These are phyloP conservation scores for Formica selysi DNA, from an alignment of 1,140 invertebrate species.

Conservation along the genomic window DNA sequence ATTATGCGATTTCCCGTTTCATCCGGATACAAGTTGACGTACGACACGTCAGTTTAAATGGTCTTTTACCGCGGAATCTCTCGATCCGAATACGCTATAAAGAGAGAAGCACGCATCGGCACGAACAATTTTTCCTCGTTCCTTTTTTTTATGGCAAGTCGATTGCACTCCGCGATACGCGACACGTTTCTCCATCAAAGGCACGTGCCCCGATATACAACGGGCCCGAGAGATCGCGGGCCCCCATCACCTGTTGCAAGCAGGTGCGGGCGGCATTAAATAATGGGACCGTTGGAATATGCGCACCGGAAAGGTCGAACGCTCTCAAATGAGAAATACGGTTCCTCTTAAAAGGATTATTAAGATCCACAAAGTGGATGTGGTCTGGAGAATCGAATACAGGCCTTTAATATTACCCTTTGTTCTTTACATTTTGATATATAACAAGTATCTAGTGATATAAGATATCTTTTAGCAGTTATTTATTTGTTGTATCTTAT, in stretches of 20 bases:
- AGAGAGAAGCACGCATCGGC: background rate
- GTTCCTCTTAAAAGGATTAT: background rate
- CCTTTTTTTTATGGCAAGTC: slow-evolving; percentile 4
- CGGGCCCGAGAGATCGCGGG: slow-evolving; percentile 8
- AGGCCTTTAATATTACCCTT: slow-evolving; percentile 10
- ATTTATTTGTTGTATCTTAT: too few relatives aligned
- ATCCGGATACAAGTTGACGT: slow-evolving; percentile 5
- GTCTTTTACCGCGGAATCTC: background rate
- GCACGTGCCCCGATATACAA: slow-evolving; percentile 25
- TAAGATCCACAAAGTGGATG: background rate
- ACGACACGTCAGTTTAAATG: slow-evolving; percentile 30
- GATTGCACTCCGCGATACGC: slow-evolving; percentile 40
- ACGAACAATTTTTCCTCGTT: background rate
- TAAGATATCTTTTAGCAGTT: too few relatives aligned
- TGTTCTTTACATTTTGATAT: background rate
- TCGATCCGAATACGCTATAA: background rate
- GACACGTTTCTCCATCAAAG: slow-evolving; percentile 31
- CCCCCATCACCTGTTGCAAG: slow-evolving; percentile 55
- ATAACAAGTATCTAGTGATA: background rate
- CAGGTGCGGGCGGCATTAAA: slow-evolving; percentile 60
- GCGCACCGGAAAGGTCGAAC: slow-evolving; percentile 26
- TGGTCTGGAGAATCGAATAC: background rate
- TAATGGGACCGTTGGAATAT: slow-evolving; percentile 54
- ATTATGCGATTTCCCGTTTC: background rate
- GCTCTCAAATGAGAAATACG: slow-evolving; percentile 15